Base-by-base conservation (phyloP, 2,888 invertebrate species). In the Drymonia ruficornis region DNA sequence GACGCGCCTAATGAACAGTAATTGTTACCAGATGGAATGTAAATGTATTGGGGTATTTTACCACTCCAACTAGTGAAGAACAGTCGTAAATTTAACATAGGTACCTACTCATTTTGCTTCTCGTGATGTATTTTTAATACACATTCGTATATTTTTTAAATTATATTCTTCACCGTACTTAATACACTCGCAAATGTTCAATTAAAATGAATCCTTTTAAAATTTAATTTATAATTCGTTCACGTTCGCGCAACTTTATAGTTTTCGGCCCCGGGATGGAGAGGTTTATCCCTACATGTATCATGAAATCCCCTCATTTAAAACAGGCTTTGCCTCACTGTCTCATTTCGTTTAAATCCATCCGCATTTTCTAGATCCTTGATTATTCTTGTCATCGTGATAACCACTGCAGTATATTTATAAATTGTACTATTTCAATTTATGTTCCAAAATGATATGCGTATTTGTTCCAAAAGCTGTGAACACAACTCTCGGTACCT, bases 261-360 rank as follows among this genome's bases (percentile, higher is more conserved):
- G 76, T 70, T 68, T 73, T 75, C 63, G 64, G 47, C n/a, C 53
- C 59, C 57, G 52, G 62, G 71, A 78, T 73, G 65, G 68, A 64
- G 62, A 47, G 69, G 81, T 74, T 84, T 80, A 82, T 70, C 68
- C 71, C 69, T 55, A 70, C 71, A 67, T 68, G 66, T 74, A 72
- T 70, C 72, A 72, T 78, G 63, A 77, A 83, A 81, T 81, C 86
- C 81, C 74, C 82, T 79, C 70, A 83, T 83, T 68, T 83, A 79
- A 80, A 83, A 77, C 65, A 65, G 79, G 69, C 40, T 69, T 65
- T 50, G 19, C n/a, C 50, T 42, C 46, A 57, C 66, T 61, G 70
- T 64, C 70, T 61, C 60, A 63, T 67, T 74, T 65, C 63, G 61
- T 61, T 69, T 59, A 57, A 66, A 58, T 67, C 50, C 61, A 49